Conservation (phyloP, 2,888 invertebrate genomes). For the Neocrepidodera transversa region DNA sequence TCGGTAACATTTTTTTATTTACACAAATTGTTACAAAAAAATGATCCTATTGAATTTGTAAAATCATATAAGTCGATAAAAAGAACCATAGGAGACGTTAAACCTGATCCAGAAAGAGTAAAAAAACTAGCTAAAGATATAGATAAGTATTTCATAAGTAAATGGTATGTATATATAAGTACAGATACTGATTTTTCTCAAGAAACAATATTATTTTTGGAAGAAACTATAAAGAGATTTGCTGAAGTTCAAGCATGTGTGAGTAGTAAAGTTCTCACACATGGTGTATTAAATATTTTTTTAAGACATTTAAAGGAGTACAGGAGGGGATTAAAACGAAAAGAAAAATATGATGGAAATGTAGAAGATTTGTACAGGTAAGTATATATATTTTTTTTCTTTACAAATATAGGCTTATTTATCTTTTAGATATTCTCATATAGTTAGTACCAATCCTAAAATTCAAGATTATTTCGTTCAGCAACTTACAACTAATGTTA, state of each 20-base stretch:
- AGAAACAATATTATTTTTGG: slow-evolving; percentile 59
- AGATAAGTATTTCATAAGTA: slow-evolving; percentile 60
- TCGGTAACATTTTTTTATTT: slow-evolving; percentile 64
- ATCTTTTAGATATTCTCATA: slow-evolving; percentile 54
- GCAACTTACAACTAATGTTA: slow-evolving; percentile 64
- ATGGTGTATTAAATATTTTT: slow-evolving; percentile 63
- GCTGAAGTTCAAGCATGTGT: slow-evolving; percentile 56
- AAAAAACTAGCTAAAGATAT: slow-evolving; percentile 58
- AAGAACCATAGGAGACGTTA: slow-evolving; percentile 28
- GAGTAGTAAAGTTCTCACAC: slow-evolving; percentile 58
- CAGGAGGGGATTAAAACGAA: slow-evolving; percentile 66
- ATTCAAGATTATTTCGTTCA: slow-evolving; percentile 68
- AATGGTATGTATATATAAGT: slow-evolving; percentile 64
- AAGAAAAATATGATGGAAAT: slow-evolving; percentile 61
- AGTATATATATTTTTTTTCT: background rate
- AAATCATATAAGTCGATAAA: slow-evolving; percentile 9
- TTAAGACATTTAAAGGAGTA: slow-evolving; percentile 71
- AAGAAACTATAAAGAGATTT: slow-evolving; percentile 58
- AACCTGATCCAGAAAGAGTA: slow-evolving; percentile 45
- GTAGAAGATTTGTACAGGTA: slow-evolving; percentile 64
- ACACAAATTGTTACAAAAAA: slow-evolving; percentile 64
- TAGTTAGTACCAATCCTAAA: slow-evolving; percentile 57
- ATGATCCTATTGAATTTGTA: slow-evolving; percentile 63
- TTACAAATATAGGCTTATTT: slow-evolving; percentile 11
- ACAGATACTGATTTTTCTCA: slow-evolving; percentile 59